Percentiles rank a stretch among this genome's conserved stretches.
Conservation (phyloP, 2,888 invertebrate genomes). For the Acleris sparsana region DNA sequence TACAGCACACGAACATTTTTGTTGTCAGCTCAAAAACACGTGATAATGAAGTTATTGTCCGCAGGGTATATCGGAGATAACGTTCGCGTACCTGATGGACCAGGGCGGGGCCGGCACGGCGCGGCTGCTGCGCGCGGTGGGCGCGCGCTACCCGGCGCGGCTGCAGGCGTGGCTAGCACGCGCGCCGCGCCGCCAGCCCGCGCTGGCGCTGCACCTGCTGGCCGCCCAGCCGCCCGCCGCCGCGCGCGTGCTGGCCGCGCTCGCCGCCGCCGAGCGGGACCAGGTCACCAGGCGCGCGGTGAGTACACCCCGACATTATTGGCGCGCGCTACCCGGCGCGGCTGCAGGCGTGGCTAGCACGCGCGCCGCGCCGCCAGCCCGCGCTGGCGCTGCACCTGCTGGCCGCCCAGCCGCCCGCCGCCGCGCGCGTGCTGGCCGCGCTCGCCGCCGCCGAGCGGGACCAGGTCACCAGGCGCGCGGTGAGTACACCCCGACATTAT, state of each 20-base stretch:
- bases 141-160: constrained; percentile 37
- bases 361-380: constrained; percentile 31
- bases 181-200: constrained; percentile 32
- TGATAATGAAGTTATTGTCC: neutral
- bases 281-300: constrained; percentile 87
- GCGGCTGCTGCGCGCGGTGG: constrained; percentile 39
- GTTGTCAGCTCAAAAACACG: no score
- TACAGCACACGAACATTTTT: no score
- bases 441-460: constrained; percentile 86
- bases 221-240: constrained; percentile 37
- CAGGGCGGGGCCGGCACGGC: constrained; percentile 42
- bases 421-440: constrained; percentile 46
- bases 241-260: constrained; percentile 48
- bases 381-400: constrained; percentile 49
- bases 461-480: constrained; percentile 87
- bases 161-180: constrained; percentile 40
- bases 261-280: constrained; percentile 86
- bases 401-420: constrained; percentile 36
- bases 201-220: constrained; percentile 49
- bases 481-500: constrained; percentile 43
- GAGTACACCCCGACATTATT: constrained; percentile 13
- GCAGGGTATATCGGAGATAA: constrained; percentile 60
- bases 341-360: constrained; percentile 39
- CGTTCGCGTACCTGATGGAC: constrained; percentile 57
- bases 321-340: constrained; percentile 37